These are phyloP conservation scores for Acomys russatus DNA, from an alignment of 2,797 vertebrate genomes.

Conservation along the genomic window DNA sequence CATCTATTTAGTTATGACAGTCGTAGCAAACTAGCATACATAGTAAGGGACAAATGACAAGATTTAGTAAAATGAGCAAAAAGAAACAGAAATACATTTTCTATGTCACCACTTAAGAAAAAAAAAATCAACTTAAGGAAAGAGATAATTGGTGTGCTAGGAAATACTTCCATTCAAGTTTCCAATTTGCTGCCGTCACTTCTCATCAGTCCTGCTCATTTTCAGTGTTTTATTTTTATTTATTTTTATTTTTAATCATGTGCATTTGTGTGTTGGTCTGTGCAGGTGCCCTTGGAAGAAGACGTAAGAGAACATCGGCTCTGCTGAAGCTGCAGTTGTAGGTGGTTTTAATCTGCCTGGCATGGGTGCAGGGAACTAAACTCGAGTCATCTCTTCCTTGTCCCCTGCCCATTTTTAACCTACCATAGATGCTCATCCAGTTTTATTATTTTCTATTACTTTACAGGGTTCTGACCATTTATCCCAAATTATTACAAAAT, in stretches of 20 bases:
- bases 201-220: neutral
- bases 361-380: neutral
- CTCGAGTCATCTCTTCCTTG: neutral
- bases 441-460: neutral
- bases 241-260: neutral
- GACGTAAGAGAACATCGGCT: neutral
- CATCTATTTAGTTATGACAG: neutral
- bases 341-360: neutral
- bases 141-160: neutral
- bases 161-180: neutral
- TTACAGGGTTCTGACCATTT: neutral
- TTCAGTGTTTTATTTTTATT: neutral
- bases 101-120: neutral
- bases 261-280: neutral
- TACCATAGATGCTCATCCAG: neutral
- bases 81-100: conserved; percentile 26
- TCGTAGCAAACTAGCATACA: neutral
- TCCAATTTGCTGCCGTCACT: neutral
- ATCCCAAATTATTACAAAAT: neutral
- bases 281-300: neutral
- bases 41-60: neutral
- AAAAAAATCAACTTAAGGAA: neutral
- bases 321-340: too few relatives aligned
- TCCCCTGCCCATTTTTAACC: neutral
- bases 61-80: neutral